A percentile compares a stretch with the other conserved stretches of the same genome.
These are phyloP conservation scores for Mizuhopecten yessoensis DNA, from an alignment of 1,140 invertebrate species.

Conservation along the genomic window DNA sequence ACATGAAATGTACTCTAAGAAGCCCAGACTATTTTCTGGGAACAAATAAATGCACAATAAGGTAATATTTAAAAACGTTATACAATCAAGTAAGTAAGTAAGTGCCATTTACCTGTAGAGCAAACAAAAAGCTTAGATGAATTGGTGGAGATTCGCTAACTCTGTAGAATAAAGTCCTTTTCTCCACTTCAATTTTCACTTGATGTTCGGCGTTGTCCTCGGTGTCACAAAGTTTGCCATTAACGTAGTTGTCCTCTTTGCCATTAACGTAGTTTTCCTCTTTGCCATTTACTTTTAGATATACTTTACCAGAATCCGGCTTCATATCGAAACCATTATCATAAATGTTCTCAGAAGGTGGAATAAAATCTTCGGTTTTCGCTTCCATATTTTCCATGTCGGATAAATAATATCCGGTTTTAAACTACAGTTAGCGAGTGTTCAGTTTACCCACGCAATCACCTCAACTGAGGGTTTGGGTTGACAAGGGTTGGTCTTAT, in stretches of 20 bases:
- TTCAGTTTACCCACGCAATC: no score
- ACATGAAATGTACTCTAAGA: no score
- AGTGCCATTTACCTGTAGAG: slow-evolving; percentile 56
- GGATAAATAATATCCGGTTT: no score
- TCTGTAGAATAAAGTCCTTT: slow-evolving; percentile 47
- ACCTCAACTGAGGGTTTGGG: no score
- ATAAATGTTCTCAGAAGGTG: neutral
- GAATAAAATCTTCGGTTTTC: neutral
- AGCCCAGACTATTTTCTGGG: no score
- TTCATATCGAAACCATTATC: neutral
- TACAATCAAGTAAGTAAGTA: no score
- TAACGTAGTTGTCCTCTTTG: neutral
- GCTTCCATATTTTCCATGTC: no score
- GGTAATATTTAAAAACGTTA: no score
- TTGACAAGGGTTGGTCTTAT: no score
- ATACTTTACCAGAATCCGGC: neutral
- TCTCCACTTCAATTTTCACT: neutral
- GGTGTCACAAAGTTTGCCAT: no score
- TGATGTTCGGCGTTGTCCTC: neutral
- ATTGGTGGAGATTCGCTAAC: slow-evolving; percentile 52
- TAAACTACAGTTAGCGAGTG: no score
- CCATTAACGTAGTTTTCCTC: neutral
- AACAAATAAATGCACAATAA: no score
- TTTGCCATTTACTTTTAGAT: neutral
- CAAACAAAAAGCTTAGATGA: slow-evolving; percentile 51